Conservation (phyloP, 2,888 invertebrate species). For the Cataglyphis rosenhaueri region DNA sequence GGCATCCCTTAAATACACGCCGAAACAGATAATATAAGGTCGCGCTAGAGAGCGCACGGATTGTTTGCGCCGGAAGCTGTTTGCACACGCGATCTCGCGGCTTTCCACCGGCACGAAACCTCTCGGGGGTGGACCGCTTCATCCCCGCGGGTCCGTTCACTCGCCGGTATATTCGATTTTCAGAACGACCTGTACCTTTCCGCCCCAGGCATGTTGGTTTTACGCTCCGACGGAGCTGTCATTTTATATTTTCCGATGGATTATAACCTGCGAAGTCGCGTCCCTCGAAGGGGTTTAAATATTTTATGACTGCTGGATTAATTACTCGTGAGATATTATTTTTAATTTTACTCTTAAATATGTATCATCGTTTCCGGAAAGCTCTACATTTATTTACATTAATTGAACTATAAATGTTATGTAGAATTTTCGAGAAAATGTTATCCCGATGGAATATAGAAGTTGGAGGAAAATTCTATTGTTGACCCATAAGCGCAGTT, state of each 20-base stretch:
- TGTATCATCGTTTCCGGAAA: background rate
- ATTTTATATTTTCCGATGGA: slow-evolving; percentile 58
- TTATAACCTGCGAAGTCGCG: slow-evolving; percentile 51
- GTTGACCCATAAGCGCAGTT: slow-evolving; percentile 7
- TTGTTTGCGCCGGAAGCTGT: slow-evolving; percentile 81
- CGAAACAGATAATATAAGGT: slow-evolving; percentile 81
- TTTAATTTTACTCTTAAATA: background rate
- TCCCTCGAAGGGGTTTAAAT: slow-evolving; percentile 14
- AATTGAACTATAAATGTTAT: background rate
- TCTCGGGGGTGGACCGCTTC: slow-evolving; percentile 43
- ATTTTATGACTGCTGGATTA: slow-evolving; percentile 37
- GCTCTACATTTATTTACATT: background rate
- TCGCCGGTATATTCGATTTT: slow-evolving; percentile 59
- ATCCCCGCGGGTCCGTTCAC: slow-evolving; percentile 45
- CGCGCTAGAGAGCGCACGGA: slow-evolving; percentile 71
- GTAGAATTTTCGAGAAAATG: background rate
- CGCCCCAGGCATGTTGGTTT: slow-evolving; percentile 62
- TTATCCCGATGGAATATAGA: background rate
- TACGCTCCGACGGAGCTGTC: slow-evolving; percentile 60
- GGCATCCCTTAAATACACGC: slow-evolving; percentile 80
- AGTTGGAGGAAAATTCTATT: slow-evolving; percentile 9
- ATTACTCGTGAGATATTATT: slow-evolving; percentile 21
- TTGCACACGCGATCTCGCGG: slow-evolving; percentile 74
- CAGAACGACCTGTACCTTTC: slow-evolving; percentile 55
- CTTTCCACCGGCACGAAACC: slow-evolving; percentile 55